Conservation (phyloP, 2,888 invertebrate genomes). For the Plagiodera versicolora region DNA sequence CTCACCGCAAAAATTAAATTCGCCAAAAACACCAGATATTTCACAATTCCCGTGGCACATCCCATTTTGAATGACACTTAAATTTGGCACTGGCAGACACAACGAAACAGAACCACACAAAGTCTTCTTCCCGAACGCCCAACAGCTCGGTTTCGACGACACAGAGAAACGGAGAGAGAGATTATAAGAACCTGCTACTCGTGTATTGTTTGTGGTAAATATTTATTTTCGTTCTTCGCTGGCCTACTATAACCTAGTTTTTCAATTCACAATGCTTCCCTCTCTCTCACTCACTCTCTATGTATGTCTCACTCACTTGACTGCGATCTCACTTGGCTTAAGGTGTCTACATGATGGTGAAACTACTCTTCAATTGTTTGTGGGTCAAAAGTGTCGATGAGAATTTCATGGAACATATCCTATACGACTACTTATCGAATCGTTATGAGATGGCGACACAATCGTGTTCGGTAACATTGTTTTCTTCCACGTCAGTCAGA, state of each 20-base stretch:
- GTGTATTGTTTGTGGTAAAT: neutral
- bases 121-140: neutral
- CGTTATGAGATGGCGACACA: too few species aligned
- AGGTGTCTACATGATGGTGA: too few species aligned
- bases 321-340: too few species aligned
- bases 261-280: neutral
- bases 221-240: neutral
- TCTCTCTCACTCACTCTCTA: too few species aligned
- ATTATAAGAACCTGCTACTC: neutral
- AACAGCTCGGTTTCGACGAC: neutral
- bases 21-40: constrained; percentile 52
- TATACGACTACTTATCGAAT: too few species aligned
- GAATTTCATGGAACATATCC: too few species aligned
- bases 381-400: too few species aligned
- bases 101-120: neutral
- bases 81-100: neutral
- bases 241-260: neutral
- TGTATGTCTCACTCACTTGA: too few species aligned
- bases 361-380: too few species aligned
- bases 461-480: too few species aligned
- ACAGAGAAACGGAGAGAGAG: constrained; percentile 9
- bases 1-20: constrained; percentile 74
- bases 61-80: constrained; percentile 46
- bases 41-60: constrained; percentile 52
- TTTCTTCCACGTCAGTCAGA: too few species aligned